phyloP scores from a whole-genome alignment of 30 jellyfish, hydroid and myxozoan species.

The Pelagia noctiluca region DNA sequence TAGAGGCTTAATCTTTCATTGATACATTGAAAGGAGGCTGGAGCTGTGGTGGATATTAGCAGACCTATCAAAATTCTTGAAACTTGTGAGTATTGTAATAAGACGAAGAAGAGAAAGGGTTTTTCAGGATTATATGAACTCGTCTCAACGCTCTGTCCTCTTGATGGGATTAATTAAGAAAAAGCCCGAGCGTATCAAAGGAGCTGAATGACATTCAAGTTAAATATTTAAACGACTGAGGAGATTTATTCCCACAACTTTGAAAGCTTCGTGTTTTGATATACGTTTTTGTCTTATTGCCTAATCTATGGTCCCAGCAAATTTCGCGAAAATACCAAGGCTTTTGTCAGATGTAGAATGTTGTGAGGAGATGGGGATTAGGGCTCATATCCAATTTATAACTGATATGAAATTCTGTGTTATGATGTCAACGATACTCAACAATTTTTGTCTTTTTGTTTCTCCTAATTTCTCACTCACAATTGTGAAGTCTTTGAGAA shows the following conservation, averaged over 20 bases:
- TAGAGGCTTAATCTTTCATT: neutral
- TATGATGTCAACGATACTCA: no score
- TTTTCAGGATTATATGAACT: constrained; percentile 5
- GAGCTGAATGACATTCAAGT: neutral
- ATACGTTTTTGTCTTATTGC: neutral
- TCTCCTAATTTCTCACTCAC: no score
- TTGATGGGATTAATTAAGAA: neutral
- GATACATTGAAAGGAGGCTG: constrained; percentile 8
- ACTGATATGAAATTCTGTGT: no score
- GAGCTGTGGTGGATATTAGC: no score
- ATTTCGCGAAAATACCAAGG: neutral
- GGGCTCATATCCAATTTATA: no score
- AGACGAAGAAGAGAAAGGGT: neutral
- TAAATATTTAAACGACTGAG: neutral
- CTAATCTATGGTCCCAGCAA: neutral
- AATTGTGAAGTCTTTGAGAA: no score
- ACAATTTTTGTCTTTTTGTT: no score
- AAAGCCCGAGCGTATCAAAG: neutral
- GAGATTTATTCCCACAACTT: neutral
- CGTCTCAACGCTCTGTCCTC: neutral
- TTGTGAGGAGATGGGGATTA: no score
- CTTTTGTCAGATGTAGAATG: no score
- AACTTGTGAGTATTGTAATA: neutral
- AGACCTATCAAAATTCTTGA: no score
- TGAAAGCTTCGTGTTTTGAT: neutral